Base-by-base conservation (phyloP, 2,888 invertebrate species). In the Tineola bisselliella region DNA sequence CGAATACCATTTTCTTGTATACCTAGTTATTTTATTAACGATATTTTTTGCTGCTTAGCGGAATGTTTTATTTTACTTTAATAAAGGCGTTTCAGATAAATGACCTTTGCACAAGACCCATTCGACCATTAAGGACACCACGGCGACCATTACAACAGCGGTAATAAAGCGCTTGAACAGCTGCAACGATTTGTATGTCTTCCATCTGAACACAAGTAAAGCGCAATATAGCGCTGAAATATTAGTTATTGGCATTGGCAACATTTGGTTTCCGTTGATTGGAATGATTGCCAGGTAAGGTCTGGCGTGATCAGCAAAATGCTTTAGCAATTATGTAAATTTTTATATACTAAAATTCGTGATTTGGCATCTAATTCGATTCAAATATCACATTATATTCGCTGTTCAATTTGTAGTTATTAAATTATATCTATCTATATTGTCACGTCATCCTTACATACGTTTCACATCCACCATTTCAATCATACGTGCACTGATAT, bases 111-210 rank as follows among this genome's bases (percentile, higher is more conserved):
- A 72, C 74, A 76, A 78, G 73, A 71, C 70, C 68, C 74, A 72
- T 68, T 78, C 76, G 75, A 76, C 71, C 81, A 78, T 79, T 78
- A 77, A 78, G 76, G 79, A 78, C 77, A 76, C 72, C 67, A 70
- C 66, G 68, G 68, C 70, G 70, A 70, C 69, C 69, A 72, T 75
- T 74, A 72, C 72, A 73, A 73, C 71, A 76, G 68, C 68, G 11
- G 57, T 5, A 19, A 19, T 44, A 8, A 17, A 70, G 66, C 66
- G 68, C 71, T 71, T 72, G 65, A 69, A 62, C 61, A 59, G 38
- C 38, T 38, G 38, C 38, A 38, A 10, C 38, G 10, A 31, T 31
- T 10, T 8, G 10, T 31, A 31, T 38, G 10, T 38, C n/a, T 38
- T 6, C 38, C 5, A 12, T 38, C 3, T n/a, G 6, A 38, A 38